Base-by-base conservation (phyloP, 92 coral and sea anemone genomes). In the Epizoanthus ramosus region DNA sequence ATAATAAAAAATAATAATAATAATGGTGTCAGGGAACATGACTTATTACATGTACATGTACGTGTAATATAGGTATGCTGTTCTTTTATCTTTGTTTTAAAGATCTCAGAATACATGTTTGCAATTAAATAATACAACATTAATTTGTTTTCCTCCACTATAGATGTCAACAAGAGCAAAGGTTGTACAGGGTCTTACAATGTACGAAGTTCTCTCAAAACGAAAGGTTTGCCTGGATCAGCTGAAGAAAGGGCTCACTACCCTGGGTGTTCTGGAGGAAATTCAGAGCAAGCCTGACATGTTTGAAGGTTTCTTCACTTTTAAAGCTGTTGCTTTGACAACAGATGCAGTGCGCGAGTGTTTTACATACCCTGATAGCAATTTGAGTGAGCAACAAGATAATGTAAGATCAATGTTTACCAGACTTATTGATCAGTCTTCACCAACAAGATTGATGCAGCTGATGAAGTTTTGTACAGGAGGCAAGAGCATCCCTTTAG, bases 381-480 rank as follows among this genome's bases (percentile, higher is more conserved):
- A n/a, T n/a, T 66, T 80, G 58, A 79, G 31, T 28, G 85, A 79
- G 68, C 81, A 80, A 63, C 66, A 89, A 68, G 82, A 83, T 76
- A 82, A 37, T 23, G 66, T 80, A 18, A 60, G 74, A 73, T 52
- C 65, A 71, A 89, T 85, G 89, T 57, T 85, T 25, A 81, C 68
- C 56, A 73, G 75, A 60, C 81, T 82, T 63, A 77, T 86, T 81
- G 64, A 60, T 59, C 83, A 76, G 73, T 83, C 88, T 83, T 23
- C 63, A 68, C 66, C 60, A 14, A 84, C 72, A 69, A 83, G 88
- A 69, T 77, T 90, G 70, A 71, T 52, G 86, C 83, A 86, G 83
- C 85, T 90, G 21, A 83, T 90, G 86, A 91, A 87, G 88, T 90
- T 74, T 54, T 87, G 93, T 52, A 74, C 93, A 68, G 91, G 88